Base-by-base conservation (phyloP, 2,888 invertebrate genomes). In the Lepidochrysops patricia region DNA sequence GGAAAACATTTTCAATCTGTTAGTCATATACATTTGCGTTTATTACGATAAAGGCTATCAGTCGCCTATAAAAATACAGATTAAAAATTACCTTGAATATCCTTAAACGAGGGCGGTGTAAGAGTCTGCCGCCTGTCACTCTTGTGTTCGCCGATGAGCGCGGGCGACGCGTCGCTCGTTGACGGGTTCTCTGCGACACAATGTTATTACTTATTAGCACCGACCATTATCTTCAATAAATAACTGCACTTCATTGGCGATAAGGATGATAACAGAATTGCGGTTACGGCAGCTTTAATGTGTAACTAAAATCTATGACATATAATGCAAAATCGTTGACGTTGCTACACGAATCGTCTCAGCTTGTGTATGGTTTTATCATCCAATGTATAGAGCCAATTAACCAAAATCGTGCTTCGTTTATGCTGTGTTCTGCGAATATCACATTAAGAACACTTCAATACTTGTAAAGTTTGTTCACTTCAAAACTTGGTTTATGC, bases 171-270 rank as follows among this genome's bases (percentile, higher is more conserved):
- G 70, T 82, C 79, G 67, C 75, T 78, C 57, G 75, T 77, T 29
- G 83, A 75, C 67, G 80, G 72, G 67, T 74, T 79, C 66, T 71
- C 87, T 88, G 79, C 72, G 85, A 84, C 68, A 72, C 77, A 67
- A 77, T 64, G 67, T 65, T 65, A n/a, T n/a, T n/a, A n/a, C n/a
- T n/a, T 66, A 62, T 49, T 65, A 64, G 66, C 62, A 65, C 64
- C 65, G 68, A 65, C 65, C 66, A 74, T 77, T 84, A 84, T 83
- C 79, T 75, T 66, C 69, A 70, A 73, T 80, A 78, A 81, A 79
- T 75, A 74, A 71, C 69, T 77, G 73, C 77, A 77, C 77, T 82
- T 77, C 74, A 82, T 79, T 78, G 61, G 66, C 69, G 85, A 87
- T 85, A 84, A 84, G 76, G 71, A 61, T 72, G 83, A 84, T 84